A percentile compares a stretch with the other conserved stretches of the same genome.
Conservation (phyloP, 1,140 invertebrate species). For the Camponotus pennsylvanicus region DNA sequence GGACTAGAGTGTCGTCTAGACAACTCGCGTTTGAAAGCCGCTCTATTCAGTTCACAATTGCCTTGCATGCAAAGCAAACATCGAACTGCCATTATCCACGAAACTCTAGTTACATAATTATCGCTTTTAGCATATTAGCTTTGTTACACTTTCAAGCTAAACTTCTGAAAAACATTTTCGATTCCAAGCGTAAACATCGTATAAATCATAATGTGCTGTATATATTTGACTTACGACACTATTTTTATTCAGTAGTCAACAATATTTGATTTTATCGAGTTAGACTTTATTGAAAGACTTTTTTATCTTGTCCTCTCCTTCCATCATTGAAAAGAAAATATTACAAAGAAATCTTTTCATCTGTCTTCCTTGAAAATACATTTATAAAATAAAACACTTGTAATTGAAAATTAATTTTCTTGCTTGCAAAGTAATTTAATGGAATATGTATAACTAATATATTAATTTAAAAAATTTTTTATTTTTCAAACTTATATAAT, state of each 20-base stretch:
- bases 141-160: background rate
- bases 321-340: background rate
- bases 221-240: background rate
- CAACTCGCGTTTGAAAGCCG: conserved; percentile 45
- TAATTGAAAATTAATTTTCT: background rate
- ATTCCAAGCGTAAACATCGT: background rate
- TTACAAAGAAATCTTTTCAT: background rate
- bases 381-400: background rate
- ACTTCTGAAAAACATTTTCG: background rate
- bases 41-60: conserved; percentile 50
- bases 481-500: too few relatives aligned
- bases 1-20: conserved; percentile 58
- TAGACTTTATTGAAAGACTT: background rate
- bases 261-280: conserved; percentile 11
- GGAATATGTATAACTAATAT: too few relatives aligned
- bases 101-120: conserved; percentile 17
- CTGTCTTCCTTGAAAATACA: background rate
- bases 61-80: conserved; percentile 69
- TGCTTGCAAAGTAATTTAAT: too few relatives aligned
- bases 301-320: background rate
- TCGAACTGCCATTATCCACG: background rate
- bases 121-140: conserved; percentile 19
- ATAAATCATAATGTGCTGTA: background rate
- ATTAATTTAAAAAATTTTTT: too few relatives aligned
- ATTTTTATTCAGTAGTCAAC: background rate